phyloP scores from a whole-genome alignment of 2,888 invertebrate species.

The Agriopis aurantiaria region DNA sequence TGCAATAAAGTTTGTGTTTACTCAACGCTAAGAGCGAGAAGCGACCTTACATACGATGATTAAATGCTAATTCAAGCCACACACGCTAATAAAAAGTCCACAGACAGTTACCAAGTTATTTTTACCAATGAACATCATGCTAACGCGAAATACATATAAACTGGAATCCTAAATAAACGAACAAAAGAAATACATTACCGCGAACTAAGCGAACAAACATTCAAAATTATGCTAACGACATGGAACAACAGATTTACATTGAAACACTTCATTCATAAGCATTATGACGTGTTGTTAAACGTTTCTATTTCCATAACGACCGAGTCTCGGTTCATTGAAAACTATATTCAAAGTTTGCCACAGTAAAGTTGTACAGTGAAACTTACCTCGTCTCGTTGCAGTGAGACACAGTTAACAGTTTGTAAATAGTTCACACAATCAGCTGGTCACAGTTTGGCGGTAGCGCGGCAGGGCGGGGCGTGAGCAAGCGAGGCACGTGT shows the following conservation, averaged over 20 bases:
- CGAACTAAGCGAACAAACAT: conserved; percentile 32
- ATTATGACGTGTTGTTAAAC: conserved; percentile 31
- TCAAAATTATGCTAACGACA: conserved; percentile 37
- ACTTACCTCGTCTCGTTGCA: conserved; percentile 38
- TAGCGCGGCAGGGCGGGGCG: conserved; percentile 50
- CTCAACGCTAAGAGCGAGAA: conserved; percentile 18
- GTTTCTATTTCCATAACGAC: conserved; percentile 18
- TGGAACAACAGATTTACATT: conserved; percentile 37
- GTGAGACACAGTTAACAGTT: conserved; percentile 38
- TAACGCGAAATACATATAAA: conserved; percentile 35
- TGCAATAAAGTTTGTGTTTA: conserved; percentile 33
- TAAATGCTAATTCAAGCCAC: conserved; percentile 34
- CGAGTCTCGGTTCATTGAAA: neutral
- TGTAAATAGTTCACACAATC: conserved; percentile 18
- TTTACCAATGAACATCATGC: conserved; percentile 40
- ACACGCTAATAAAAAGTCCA: conserved; percentile 33
- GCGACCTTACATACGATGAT: conserved; percentile 27
- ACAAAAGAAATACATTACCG: conserved; percentile 34
- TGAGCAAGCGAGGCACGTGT: conserved; percentile 53
- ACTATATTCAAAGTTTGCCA: neutral
- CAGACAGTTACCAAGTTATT: conserved; percentile 34
- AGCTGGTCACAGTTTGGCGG: conserved; percentile 42
- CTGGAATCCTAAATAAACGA: conserved; percentile 14
- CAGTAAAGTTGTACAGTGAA: neutral
- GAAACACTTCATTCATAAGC: conserved; percentile 40